Evolutionary conservation across 2,888 invertebrate species (phyloP), one percentile per base, ranked within the genome.

Genomic region (Celastrina argiolus): DNA sequence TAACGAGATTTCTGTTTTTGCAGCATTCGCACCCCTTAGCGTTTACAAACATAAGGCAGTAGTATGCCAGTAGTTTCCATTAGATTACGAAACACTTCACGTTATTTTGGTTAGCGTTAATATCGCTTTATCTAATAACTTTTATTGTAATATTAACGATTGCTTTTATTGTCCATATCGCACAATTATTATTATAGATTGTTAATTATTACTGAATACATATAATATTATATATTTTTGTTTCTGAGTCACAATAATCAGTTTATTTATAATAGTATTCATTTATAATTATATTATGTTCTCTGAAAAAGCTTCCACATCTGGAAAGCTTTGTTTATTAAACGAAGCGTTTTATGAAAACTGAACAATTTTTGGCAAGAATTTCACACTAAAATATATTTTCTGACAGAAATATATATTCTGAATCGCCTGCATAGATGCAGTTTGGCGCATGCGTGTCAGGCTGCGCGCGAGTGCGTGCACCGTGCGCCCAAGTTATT

Each of bases 1-100:
- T 89, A 90, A 91, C 89, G 87, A 91, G 88, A 89, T 91, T 89
- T 89, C 84, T 87, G 89, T 88, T 90, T 90, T 89, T 88, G 88
- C 85, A 83, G 81, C 78, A 82, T 89, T 88, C 87, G 85, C 87
- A 86, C 87, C 85, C 87, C 79, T 76, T 77, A 80, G 79, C 80
- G 81, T 81, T 84, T 75, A 76, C 39, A 61, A 61, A 39, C 59
- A 36, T 26, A 31, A 51, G 51, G 22, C 22, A 12, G 36, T 36
- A 12, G 36, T 59, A 34, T 26, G 51, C 8, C 56, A 22, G 56
- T 61, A 61, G 61, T 61, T 39, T 2, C 18, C 18, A 61, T 31
- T 59, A 59, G 59, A 51, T 51, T 51, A 51, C 22, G 51, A 51
- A 51, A 51, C 36, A 36, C 22, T 22, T 56, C 6, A 56, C 18